Conservation (phyloP, 2,797 vertebrate species). For the Cuniculus paca region DNA sequence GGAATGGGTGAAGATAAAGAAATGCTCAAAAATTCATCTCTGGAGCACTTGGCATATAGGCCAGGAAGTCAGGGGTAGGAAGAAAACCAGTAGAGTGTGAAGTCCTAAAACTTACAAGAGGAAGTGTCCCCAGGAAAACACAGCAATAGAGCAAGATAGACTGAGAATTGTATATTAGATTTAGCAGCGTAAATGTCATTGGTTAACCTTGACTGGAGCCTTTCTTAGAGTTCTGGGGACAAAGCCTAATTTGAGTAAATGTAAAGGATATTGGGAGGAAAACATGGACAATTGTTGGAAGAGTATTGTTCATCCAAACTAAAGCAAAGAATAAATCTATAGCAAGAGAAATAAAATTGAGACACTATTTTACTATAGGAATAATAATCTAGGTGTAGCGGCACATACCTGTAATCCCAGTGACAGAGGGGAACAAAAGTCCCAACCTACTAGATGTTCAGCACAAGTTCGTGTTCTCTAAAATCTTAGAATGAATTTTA, state of each 20-base stretch:
- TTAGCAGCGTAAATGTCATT: not conserved
- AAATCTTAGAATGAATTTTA: no score
- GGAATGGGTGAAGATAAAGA: not conserved
- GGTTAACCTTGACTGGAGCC: not conserved
- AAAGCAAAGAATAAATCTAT: constrained; percentile 6
- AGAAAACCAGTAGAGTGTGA: not conserved
- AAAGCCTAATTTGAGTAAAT: not conserved
- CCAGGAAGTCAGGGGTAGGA: not conserved
- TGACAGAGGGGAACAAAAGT: no score
- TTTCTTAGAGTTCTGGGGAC: not conserved
- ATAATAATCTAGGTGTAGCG: not conserved
- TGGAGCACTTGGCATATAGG: not conserved
- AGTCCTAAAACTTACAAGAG: not conserved
- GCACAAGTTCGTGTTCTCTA: no score
- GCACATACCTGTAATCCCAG: not conserved
- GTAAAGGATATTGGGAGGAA: not conserved
- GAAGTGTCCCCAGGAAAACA: not conserved
- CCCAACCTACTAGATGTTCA: no score
- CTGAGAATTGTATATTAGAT: not conserved
- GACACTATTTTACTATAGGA: not conserved
- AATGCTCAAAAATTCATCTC: not conserved
- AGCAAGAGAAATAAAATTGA: not conserved
- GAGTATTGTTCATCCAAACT: constrained; percentile 7
- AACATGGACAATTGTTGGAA: not conserved
- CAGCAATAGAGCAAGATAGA: not conserved